Evolutionary conservation across 2,113 vertebrate species (phyloP), one percentile per base, ranked within the genome.

Genomic region (Rhinolophus sinicus): DNA sequence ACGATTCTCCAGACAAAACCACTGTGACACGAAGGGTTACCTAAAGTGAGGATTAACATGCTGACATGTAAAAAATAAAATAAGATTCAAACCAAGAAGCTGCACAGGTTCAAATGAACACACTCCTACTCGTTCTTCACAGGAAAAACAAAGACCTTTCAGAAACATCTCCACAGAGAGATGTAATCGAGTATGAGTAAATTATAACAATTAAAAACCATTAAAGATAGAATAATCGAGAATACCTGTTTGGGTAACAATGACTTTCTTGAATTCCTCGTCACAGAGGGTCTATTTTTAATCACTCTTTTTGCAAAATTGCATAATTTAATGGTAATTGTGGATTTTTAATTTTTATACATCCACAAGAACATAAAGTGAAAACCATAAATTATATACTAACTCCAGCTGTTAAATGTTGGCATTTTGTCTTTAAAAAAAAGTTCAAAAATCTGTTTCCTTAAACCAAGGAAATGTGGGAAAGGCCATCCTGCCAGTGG

Each of bases 401-500:
- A 98, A 98, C 98, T 98, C 98, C 98, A 98, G 98, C 98, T 99
- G 99, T 98, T 98, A 96, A 98, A 98, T 98, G 98, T 97, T 98
- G 99, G 99, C 99, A 98, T 98, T 99, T 98, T 98, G 98, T 98
- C 97, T 98, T 96, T 33, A 95, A 98, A 98, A 99, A 96, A 98
- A 99, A 98, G 98, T 98, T 98, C 98, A 99, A 98, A 99, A 99
- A 99, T 99, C 99, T 99, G 99, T 99, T 99, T 99, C 99, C 99
- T 99, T 99, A 99, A 99, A 99, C 98, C 98, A 98, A 99, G 99
- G 99, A 99, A 99, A 99, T 99, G 99, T 99, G 99, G 99, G 99
- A 99, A 99, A 99, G 99, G 98, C 99, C 99, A 99, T 99, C 99
- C 99, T 99, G 99, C 98, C 98, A 98, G 98, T 98, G 98, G 98